Percentiles rank a stretch among this genome's conserved stretches.
Evolutionary conservation across 2,888 invertebrate species (phyloP).

Genomic region (Entomobrya proxima): DNA sequence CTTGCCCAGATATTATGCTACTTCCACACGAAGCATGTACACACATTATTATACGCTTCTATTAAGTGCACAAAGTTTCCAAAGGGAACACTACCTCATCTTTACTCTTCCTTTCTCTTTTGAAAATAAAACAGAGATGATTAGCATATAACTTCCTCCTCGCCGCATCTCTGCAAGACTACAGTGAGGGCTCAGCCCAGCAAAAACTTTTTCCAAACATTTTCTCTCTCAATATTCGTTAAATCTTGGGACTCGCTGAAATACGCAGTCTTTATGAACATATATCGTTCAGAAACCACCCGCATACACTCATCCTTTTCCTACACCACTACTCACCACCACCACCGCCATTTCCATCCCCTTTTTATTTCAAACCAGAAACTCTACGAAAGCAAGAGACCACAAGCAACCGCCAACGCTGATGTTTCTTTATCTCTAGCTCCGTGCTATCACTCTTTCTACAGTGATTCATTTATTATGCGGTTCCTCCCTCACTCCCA

Average conservation of each 20-base stretch:
- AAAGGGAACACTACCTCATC: background rate
- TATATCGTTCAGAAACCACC: background rate
- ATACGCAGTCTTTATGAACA: conserved; percentile 17
- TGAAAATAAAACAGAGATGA: conserved; percentile 39
- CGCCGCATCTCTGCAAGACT: conserved; percentile 12
- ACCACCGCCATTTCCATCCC: conserved; percentile 23
- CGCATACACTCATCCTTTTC: background rate
- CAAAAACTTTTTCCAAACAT: conserved; percentile 17
- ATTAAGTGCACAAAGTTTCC: background rate
- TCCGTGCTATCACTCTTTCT: background rate
- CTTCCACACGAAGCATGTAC: too few species aligned
- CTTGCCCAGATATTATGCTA: too few species aligned
- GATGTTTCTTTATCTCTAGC: conserved; percentile 39
- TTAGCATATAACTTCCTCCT: conserved; percentile 52
- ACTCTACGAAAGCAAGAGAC: conserved; percentile 13
- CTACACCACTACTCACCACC: background rate
- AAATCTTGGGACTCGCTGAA: conserved; percentile 21
- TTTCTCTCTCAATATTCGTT: conserved; percentile 34
- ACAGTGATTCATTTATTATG: conserved; percentile 48
- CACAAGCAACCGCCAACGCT: conserved; percentile 53
- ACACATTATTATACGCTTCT: background rate
- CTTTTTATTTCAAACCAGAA: conserved; percentile 22
- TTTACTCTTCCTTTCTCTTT: conserved; percentile 3
- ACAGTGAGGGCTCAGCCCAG: background rate
- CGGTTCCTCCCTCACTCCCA: conserved; percentile 30